Base-by-base conservation (phyloP, 2,113 vertebrate species). In the Ochotona princeps region DNA sequence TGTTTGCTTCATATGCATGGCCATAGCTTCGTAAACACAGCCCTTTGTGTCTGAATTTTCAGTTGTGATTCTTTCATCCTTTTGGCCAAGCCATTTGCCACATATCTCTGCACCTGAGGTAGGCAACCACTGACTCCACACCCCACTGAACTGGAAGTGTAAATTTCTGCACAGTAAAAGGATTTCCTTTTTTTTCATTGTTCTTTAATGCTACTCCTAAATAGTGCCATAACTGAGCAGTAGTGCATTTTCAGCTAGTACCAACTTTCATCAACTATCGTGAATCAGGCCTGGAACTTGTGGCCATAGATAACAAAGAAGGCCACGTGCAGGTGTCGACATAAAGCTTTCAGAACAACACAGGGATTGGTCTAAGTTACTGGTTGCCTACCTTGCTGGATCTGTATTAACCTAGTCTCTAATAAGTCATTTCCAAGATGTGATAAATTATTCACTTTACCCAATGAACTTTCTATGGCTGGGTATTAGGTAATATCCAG, bases 151-250 rank as follows among this genome's bases (percentile, higher is more conserved):
- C n/a, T 26, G 81, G 26, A 8, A 63, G 28, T 82, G n/a, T n/a
- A 21, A 61, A 69, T 8, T 21, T 65, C 20, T 32, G n/a, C 44
- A 63, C 28, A 47, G 4, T 4, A 21, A n/a, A 25, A 66, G 23
- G 21, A 26, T n/a, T 57, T 57, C 3, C n/a, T 81, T 83, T 60
- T 44, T n/a, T 15, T n/a, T 15, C 21, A 12, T 0, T 44, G 12
- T 17, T 47, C 25, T 78, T 63, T 20, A 57, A 14, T 2, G 3
- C 1, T 4, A 18, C 2, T 2, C 4, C 80, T 23, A 3, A 13
- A 20, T 12, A 5, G 10, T 12, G 7, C 25, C 20, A 0, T 14
- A 14, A 49, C 1, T 20, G 32, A 65, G 8, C 20, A 70, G 0
- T 38, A 7, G 18, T 60, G 4, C 25, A 18, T 44, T 67, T 76